phyloP scores from a whole-genome alignment of 1,140 invertebrate genomes.

The Lepidotrigona ventralis region DNA sequence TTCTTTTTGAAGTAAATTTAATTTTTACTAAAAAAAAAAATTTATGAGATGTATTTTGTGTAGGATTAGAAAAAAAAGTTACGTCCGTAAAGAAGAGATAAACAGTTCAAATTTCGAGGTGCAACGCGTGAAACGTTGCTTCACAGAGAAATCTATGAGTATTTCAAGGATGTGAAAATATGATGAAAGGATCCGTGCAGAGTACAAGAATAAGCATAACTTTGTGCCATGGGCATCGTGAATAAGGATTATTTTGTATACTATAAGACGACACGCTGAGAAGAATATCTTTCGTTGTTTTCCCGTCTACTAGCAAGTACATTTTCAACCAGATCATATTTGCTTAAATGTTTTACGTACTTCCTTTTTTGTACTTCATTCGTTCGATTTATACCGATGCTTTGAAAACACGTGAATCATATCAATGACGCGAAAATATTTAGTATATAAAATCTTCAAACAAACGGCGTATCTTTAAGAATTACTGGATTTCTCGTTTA shows the following conservation, averaged over 20 bases:
- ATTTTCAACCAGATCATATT: background rate
- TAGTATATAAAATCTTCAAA: background rate
- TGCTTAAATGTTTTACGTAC: background rate
- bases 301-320: background rate
- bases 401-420: background rate
- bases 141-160: background rate
- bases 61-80: background rate
- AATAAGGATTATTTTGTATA: slow-evolving; percentile 8
- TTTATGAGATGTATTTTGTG: background rate
- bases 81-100: background rate
- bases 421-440: background rate
- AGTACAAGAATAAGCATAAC: slow-evolving; percentile 7
- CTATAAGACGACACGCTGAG: background rate
- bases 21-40: too few relatives aligned
- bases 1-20: too few relatives aligned
- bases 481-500: too few relatives aligned
- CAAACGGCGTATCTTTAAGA: background rate
- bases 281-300: slow-evolving; percentile 3
- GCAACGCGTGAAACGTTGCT: too few relatives aligned
- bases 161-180: background rate
- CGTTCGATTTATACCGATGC: background rate
- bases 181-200: background rate
- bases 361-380: background rate
- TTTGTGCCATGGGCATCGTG: background rate
- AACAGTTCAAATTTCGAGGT: background rate